Conservation (phyloP, 2,797 vertebrate species). For the Apogon hyalosoma region DNA sequence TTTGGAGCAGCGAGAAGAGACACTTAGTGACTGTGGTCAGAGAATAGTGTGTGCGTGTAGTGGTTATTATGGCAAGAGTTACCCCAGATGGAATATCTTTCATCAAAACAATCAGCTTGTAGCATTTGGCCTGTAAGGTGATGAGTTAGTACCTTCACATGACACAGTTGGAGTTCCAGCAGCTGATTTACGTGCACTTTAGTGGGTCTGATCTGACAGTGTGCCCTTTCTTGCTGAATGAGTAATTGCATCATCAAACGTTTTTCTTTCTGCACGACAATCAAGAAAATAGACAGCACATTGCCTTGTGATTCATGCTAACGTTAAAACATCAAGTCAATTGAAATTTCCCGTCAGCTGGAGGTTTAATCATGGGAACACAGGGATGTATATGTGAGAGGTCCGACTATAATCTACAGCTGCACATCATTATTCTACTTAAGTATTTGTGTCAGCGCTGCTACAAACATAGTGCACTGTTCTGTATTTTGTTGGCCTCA, state of each 20-base stretch:
- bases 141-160: background rate
- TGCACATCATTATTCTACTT: conserved; percentile 37
- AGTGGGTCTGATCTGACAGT: background rate
- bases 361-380: conserved; percentile 25
- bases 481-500: too few relatives aligned
- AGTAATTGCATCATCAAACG: background rate
- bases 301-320: background rate
- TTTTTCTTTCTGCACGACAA: conserved; percentile 3
- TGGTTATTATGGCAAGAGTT: background rate
- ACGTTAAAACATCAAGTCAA: background rate
- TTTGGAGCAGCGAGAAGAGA: conserved; percentile 47
- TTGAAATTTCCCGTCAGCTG: conserved; percentile 21
- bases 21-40: conserved; percentile 16
- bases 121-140: background rate
- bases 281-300: background rate
- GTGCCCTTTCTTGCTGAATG: background rate
- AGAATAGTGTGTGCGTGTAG: conserved; percentile 2
- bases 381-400: conserved; percentile 12
- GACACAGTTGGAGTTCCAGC: conserved; percentile 1
- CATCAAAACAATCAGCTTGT: conserved; percentile 8
- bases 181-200: conserved; percentile 14
- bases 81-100: conserved; percentile 33
- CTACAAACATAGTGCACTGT: too few relatives aligned
- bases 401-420: conserved; percentile 48
- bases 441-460: background rate